Percentiles rank a stretch among this genome's conserved stretches.
These are phyloP conservation scores for Drosophila hamatofila DNA, from an alignment of 2,888 invertebrate species.

Conservation along the genomic window DNA sequence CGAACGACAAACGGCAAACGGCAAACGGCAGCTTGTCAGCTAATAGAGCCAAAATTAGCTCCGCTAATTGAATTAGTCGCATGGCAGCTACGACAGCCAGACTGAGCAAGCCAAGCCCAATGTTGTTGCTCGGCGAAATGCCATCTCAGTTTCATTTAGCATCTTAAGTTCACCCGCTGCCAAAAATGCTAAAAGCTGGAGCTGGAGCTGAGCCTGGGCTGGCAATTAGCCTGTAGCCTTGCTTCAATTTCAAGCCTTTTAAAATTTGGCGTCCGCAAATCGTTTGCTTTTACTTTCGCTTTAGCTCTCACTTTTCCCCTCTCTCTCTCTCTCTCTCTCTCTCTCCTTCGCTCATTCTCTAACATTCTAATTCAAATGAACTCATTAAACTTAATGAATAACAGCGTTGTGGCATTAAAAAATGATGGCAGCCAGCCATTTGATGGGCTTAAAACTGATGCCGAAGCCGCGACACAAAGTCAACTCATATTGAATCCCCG, in stretches of 20 bases:
- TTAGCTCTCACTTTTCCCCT: conserved; percentile 12
- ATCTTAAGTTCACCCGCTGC: not conserved
- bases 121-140: conserved; percentile 3
- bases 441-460: conserved; percentile 59
- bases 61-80: conserved; percentile 67
- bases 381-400: conserved; percentile 77
- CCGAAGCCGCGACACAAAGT: conserved; percentile 19
- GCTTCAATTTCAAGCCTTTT: conserved; percentile 69
- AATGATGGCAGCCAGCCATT: conserved; percentile 48
- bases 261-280: conserved; percentile 65
- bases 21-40: conserved; percentile 51
- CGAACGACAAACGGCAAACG: conserved; percentile 8
- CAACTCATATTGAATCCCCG: conserved; percentile 14
- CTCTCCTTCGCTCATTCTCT: not conserved
- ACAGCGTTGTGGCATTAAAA: conserved; percentile 53
- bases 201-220: conserved; percentile 8
- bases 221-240: conserved; percentile 63
- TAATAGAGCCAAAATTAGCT: conserved; percentile 72
- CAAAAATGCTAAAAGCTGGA: not conserved
- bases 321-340: not conserved
- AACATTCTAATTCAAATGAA: conserved; percentile 60
- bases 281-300: conserved; percentile 30
- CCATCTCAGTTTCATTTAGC: conserved; percentile 18
- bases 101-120: too few species aligned
- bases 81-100: conserved; percentile 43